Conservation (phyloP, 2,797 vertebrate genomes). For the Gymnodraco acuticeps region DNA sequence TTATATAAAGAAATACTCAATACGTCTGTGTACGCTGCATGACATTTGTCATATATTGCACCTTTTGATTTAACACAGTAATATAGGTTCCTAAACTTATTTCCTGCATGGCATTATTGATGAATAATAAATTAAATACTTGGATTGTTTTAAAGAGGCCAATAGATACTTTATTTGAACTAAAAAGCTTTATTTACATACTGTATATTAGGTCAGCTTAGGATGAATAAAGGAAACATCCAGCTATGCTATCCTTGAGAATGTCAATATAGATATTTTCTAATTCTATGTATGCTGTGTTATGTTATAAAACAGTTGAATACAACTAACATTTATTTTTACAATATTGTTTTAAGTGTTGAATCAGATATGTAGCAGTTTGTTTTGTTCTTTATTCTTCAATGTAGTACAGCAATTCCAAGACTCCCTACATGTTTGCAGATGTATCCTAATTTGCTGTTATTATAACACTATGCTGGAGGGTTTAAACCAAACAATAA, state of each 20-base stretch:
- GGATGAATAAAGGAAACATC: not conserved
- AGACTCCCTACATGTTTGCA: not conserved
- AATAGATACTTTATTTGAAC: too few relatives aligned
- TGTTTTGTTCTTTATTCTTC: not conserved
- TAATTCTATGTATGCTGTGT: not conserved
- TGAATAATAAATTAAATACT: too few relatives aligned
- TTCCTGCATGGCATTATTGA: too few relatives aligned
- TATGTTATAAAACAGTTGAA: not conserved
- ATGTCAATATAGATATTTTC: not conserved
- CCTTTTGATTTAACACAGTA: too few relatives aligned
- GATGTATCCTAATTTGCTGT: not conserved
- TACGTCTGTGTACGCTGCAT: too few relatives aligned
- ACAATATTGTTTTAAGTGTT: not conserved
- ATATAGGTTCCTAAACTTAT: too few relatives aligned
- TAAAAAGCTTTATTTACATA: too few relatives aligned
- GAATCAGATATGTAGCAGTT: not conserved
- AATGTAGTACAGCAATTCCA: not conserved
- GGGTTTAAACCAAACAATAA: constrained; percentile 1
- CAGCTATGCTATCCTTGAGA: not conserved
- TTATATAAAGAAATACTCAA: too few relatives aligned
- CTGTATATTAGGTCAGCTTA: too few relatives aligned
- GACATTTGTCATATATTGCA: too few relatives aligned
- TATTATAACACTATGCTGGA: not conserved
- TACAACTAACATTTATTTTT: not conserved
- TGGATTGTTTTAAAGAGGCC: too few relatives aligned